Percentiles rank a stretch among this genome's conserved stretches.
Evolutionary conservation across 2,888 invertebrate species (phyloP).

Genomic region (Frankliniella fusca): DNA sequence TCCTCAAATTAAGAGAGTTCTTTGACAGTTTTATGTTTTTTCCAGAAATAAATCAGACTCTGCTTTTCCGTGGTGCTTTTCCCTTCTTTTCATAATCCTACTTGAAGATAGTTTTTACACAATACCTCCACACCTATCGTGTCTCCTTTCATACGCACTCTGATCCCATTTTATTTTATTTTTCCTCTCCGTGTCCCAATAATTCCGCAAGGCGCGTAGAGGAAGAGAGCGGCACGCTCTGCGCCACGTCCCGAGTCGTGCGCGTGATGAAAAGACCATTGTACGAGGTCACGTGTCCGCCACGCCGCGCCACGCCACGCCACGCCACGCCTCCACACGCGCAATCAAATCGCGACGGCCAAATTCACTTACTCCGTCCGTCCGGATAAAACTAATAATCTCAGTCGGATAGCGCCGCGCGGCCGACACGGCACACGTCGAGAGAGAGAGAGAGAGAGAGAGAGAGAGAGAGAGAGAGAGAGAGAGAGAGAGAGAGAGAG

Average conservation of each 20-base stretch:
- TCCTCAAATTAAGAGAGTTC: too few relatives aligned
- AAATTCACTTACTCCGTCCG: background rate
- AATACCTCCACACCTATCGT: too few relatives aligned
- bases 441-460: background rate
- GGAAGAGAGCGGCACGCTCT: too few relatives aligned
- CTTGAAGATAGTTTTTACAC: too few relatives aligned
- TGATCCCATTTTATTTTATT: too few relatives aligned
- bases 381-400: slow-evolving; percentile 24
- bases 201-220: too few relatives aligned
- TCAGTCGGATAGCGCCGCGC: background rate
- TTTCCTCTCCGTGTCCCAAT: too few relatives aligned
- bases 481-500: background rate
- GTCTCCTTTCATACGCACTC: too few relatives aligned
- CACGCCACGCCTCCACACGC: background rate
- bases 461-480: background rate
- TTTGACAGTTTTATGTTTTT: too few relatives aligned
- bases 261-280: background rate
- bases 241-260: background rate
- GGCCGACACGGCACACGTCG: background rate
- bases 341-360: slow-evolving; percentile 11
- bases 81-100: too few relatives aligned
- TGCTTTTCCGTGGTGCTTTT: too few relatives aligned
- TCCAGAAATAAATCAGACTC: too few relatives aligned
- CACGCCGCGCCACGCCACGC: background rate
- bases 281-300: slow-evolving; percentile 4